Conservation (phyloP, 2,888 invertebrate species). For the Andrena marginata region DNA sequence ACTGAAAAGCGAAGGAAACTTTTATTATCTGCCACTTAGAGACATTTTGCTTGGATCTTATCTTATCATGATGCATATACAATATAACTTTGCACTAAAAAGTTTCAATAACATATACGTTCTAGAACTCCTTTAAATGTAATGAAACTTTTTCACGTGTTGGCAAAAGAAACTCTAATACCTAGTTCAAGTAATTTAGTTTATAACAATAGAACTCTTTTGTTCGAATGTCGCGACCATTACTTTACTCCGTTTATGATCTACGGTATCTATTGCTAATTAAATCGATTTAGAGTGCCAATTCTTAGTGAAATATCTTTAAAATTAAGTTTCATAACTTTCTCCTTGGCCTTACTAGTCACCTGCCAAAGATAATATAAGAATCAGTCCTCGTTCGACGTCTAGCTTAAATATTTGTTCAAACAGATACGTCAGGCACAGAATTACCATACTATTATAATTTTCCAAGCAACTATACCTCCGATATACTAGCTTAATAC, state of each 20-base stretch:
- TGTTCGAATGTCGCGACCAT: background rate
- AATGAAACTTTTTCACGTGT: no score
- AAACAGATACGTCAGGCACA: background rate
- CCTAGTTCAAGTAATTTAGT: background rate
- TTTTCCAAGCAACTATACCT: background rate
- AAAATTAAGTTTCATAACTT: background rate
- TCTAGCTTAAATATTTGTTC: conserved; percentile 1
- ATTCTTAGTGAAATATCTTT: background rate
- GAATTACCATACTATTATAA: background rate
- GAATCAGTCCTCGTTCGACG: background rate
- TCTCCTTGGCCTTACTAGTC: conserved; percentile 1
- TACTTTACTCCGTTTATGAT: background rate
- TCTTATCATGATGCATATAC: conserved; percentile 61
- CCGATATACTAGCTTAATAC: background rate
- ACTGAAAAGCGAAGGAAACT: conserved; percentile 58
- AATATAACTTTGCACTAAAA: conserved; percentile 31
- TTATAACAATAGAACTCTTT: background rate
- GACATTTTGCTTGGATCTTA: conserved; percentile 53
- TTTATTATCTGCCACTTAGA: conserved; percentile 44
- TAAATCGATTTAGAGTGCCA: background rate
- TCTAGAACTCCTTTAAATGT: background rate
- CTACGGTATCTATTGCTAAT: background rate
- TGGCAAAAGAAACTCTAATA: background rate
- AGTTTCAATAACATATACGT: conserved; percentile 9
- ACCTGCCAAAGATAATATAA: conserved; percentile 8